phyloP scores from a whole-genome alignment of 2,888 invertebrate genomes.

The Mythimna lalbum region DNA sequence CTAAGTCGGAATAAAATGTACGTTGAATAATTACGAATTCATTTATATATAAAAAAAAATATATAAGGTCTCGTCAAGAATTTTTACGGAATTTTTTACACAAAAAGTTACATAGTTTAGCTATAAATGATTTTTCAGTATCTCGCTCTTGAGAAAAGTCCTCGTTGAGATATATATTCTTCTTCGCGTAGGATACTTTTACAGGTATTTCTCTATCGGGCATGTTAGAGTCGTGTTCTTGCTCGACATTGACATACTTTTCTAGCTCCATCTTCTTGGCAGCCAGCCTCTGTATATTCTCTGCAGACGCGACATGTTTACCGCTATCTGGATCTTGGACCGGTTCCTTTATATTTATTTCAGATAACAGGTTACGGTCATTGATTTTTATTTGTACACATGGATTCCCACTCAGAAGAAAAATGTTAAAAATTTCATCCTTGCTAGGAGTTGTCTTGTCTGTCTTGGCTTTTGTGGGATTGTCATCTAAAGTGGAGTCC shows the following conservation, averaged over 20 bases:
- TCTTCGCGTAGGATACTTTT: conserved; percentile 80
- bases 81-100: conserved; percentile 82
- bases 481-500: conserved; percentile 74
- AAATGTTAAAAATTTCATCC: conserved; percentile 77
- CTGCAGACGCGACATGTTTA: conserved; percentile 77
- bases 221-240: conserved; percentile 56
- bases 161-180: conserved; percentile 79
- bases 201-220: conserved; percentile 83
- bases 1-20: conserved; percentile 83
- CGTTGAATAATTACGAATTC: conserved; percentile 62
- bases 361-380: conserved; percentile 77
- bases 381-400: conserved; percentile 77
- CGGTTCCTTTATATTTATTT: conserved; percentile 78
- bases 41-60: conserved; percentile 47
- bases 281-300: conserved; percentile 76
- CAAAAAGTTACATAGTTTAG: conserved; percentile 81
- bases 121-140: conserved; percentile 76
- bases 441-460: conserved; percentile 51
- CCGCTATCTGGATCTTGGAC: conserved; percentile 44
- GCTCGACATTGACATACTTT: conserved; percentile 68
- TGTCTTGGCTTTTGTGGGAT: conserved; percentile 53
- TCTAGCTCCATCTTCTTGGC: conserved; percentile 77
- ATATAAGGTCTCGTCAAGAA: conserved; percentile 45
- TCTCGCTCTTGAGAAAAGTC: conserved; percentile 72
- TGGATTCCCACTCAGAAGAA: conserved; percentile 70